phyloP scores from a whole-genome alignment of 2,113 vertebrate species.

The Pterophyllum scalare region DNA sequence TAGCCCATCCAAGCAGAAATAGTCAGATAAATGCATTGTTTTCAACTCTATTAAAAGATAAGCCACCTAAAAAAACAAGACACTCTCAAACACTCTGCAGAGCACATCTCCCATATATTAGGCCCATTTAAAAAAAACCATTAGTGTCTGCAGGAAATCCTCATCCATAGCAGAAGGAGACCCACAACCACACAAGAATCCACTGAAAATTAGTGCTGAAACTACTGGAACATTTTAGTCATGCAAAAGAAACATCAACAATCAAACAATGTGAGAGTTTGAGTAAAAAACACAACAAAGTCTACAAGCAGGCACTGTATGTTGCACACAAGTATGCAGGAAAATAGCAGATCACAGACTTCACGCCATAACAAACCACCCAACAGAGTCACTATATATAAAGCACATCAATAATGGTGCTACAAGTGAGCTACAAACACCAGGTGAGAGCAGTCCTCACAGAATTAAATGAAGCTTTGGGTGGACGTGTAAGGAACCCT shows the following conservation, averaged over 20 bases:
- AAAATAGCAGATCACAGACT: slow-evolving; percentile 40
- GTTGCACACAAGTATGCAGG: slow-evolving; percentile 19
- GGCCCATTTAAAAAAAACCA: slow-evolving; percentile 3
- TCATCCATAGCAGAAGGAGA: slow-evolving; percentile 22
- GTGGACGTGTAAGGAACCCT: neutral
- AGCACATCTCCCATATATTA: slow-evolving; percentile 18
- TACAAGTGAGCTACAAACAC: slow-evolving; percentile 50
- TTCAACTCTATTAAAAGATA: neutral
- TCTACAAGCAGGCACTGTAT: slow-evolving; percentile 36
- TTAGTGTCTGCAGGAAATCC: neutral
- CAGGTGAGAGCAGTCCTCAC: slow-evolving; percentile 1
- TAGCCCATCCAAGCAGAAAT: neutral
- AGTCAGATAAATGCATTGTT: neutral
- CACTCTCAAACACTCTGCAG: neutral
- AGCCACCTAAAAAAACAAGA: slow-evolving; percentile 15
- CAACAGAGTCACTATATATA: slow-evolving; percentile 24
- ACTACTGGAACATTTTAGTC: slow-evolving; percentile 20
- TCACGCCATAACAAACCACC: slow-evolving; percentile 13
- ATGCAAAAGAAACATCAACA: slow-evolving; percentile 41
- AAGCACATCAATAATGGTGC: slow-evolving; percentile 35
- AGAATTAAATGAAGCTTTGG: slow-evolving; percentile 14
- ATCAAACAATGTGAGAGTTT: neutral
- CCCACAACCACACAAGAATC: slow-evolving; percentile 36
- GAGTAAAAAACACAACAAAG: slow-evolving; percentile 17
- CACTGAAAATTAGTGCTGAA: slow-evolving; percentile 38